Conservation (phyloP, 2,113 vertebrate species). For the Uropsilus gracilis region DNA sequence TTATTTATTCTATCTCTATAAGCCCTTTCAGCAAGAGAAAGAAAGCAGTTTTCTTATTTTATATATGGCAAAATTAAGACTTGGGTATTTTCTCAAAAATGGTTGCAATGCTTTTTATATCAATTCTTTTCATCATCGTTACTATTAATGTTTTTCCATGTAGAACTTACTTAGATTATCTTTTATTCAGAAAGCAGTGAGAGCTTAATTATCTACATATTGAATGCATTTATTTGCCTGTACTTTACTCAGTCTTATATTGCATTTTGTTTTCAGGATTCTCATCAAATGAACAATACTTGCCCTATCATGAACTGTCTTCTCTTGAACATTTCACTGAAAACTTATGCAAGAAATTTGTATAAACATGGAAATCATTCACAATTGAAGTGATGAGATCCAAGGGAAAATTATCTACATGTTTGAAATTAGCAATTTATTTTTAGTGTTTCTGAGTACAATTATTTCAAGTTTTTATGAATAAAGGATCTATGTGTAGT, state of each 20-base stretch:
- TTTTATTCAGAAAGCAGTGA: neutral
- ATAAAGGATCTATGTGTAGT: neutral
- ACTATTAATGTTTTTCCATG: neutral
- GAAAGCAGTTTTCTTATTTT: neutral
- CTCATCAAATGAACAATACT: neutral
- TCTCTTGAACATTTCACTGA: neutral
- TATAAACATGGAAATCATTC: neutral
- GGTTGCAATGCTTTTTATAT: neutral
- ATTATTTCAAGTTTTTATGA: slow-evolving; percentile 56
- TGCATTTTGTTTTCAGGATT: neutral
- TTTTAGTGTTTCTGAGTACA: slow-evolving; percentile 16
- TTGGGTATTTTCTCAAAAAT: neutral
- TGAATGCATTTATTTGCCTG: neutral
- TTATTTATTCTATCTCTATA: neutral
- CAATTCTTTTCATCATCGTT: neutral
- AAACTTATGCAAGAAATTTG: neutral
- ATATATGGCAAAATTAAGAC: neutral
- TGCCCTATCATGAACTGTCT: neutral
- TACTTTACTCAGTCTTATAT: neutral
- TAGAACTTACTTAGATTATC: neutral
- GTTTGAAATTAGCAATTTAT: slow-evolving; percentile 37
- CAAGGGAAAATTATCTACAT: slow-evolving; percentile 1
- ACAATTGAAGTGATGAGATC: slow-evolving; percentile 39
- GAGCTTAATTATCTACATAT: neutral
- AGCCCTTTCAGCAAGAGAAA: neutral